Evolutionary conservation across 23 tunicate genomes (phyloP).

Genomic region (Ascidia mentula): DNA sequence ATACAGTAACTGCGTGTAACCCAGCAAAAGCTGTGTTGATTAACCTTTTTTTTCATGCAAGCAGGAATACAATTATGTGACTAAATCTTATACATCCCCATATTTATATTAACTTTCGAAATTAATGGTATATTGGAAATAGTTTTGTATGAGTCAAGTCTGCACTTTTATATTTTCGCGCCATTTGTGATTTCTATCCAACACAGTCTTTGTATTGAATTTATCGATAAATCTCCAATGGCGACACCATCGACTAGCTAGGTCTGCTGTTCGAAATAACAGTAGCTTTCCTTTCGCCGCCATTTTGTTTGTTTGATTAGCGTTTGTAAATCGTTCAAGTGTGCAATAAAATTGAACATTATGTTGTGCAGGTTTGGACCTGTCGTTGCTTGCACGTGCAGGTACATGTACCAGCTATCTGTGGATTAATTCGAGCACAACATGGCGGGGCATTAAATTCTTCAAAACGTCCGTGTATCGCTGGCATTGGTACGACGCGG

Average conservation of each 20-base stretch:
- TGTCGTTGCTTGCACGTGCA: background rate
- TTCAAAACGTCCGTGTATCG: background rate
- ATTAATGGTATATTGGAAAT: too few species aligned
- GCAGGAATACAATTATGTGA: too few species aligned
- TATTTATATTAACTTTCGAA: too few species aligned
- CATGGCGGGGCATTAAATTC: background rate
- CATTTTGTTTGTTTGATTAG: conserved; percentile 66
- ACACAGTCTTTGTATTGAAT: too few species aligned
- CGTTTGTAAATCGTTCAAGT: conserved; percentile 1
- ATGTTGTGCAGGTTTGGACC: background rate
- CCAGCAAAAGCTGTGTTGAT: too few species aligned
- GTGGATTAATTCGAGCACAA: background rate
- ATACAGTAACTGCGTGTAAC: too few species aligned
- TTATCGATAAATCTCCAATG: conserved; percentile 30
- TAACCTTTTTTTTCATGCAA: too few species aligned
- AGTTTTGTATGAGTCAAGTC: too few species aligned
- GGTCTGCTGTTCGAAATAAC: conserved; percentile 46
- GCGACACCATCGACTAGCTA: conserved; percentile 51
- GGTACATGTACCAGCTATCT: background rate
- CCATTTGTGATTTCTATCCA: too few species aligned
- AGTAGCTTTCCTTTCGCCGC: conserved; percentile 73
- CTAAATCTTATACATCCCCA: too few species aligned
- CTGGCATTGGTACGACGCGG: background rate
- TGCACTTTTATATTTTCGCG: too few species aligned
- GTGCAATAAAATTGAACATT: background rate